These are phyloP conservation scores for Anthonomus grandis DNA, from an alignment of 1,140 invertebrate genomes.

Conservation along the genomic window DNA sequence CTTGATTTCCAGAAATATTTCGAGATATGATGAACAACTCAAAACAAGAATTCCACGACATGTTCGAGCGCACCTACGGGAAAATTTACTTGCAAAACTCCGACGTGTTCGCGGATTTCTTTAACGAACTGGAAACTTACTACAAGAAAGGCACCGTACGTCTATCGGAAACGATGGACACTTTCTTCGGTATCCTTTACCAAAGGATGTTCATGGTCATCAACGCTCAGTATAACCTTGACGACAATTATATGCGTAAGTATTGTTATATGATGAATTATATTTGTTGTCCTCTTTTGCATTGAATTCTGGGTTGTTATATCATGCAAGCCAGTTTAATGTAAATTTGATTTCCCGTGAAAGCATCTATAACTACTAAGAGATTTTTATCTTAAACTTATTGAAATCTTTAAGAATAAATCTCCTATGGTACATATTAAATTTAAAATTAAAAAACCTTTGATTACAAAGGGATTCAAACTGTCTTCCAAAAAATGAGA, in stretches of 20 bases:
- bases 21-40: slow-evolving; percentile 77
- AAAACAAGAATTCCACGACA: slow-evolving; percentile 82
- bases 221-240: slow-evolving; percentile 86
- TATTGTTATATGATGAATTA: neutral
- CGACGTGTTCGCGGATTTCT: slow-evolving; percentile 88
- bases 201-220: slow-evolving; percentile 95
- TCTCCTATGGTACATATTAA: no score
- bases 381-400: no score
- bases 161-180: slow-evolving; percentile 82
- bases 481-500: no score
- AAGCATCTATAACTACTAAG: no score
- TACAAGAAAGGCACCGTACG: slow-evolving; percentile 79
- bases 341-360: no score
- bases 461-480: no score
- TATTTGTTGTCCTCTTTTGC: slow-evolving; percentile 49
- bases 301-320: no score
- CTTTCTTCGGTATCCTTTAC: slow-evolving; percentile 90
- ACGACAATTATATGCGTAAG: slow-evolving; percentile 67
- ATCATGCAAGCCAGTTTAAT: no score
- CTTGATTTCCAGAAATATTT: slow-evolving; percentile 73
- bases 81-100: slow-evolving; percentile 92
- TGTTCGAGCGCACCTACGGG: slow-evolving; percentile 94
- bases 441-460: no score
- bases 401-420: no score
- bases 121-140: slow-evolving; percentile 85